Percentiles rank a stretch among this genome's conserved stretches.
Evolutionary conservation across 2,797 vertebrate species (phyloP).

Genomic region (Hydrolagus colliei): DNA sequence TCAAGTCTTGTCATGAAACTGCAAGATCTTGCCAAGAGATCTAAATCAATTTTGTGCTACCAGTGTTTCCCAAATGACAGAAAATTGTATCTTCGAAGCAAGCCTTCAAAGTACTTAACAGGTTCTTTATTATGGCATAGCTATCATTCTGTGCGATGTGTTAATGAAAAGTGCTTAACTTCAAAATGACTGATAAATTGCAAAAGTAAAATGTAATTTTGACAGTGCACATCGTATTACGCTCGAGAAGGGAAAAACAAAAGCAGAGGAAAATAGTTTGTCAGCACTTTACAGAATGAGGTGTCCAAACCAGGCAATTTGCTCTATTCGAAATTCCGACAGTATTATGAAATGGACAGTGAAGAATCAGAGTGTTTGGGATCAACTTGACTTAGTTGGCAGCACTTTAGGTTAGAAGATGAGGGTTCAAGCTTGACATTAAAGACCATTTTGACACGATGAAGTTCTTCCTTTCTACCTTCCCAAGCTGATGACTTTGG

Average conservation of each 20-base stretch:
- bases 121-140: background rate
- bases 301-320: background rate
- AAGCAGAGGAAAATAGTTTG: slow-evolving; percentile 5
- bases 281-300: background rate
- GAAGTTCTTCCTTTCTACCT: too few species aligned
- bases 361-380: background rate
- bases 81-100: background rate
- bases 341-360: background rate
- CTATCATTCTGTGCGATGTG: background rate
- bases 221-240: background rate
- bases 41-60: slow-evolving; percentile 14
- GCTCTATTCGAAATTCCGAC: background rate
- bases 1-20: background rate
- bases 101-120: slow-evolving; percentile 12
- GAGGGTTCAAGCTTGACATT: too few species aligned
- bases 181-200: slow-evolving; percentile 27
- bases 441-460: too few species aligned
- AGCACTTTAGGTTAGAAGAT: too few species aligned
- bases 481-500: too few species aligned
- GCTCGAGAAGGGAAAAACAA: background rate
- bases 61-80: slow-evolving; percentile 19
- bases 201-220: background rate
- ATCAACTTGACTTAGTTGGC: too few species aligned
- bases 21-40: slow-evolving; percentile 10
- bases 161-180: background rate